phyloP scores from a whole-genome alignment of 2,888 invertebrate species.

The Pyrrhosoma nymphula region DNA sequence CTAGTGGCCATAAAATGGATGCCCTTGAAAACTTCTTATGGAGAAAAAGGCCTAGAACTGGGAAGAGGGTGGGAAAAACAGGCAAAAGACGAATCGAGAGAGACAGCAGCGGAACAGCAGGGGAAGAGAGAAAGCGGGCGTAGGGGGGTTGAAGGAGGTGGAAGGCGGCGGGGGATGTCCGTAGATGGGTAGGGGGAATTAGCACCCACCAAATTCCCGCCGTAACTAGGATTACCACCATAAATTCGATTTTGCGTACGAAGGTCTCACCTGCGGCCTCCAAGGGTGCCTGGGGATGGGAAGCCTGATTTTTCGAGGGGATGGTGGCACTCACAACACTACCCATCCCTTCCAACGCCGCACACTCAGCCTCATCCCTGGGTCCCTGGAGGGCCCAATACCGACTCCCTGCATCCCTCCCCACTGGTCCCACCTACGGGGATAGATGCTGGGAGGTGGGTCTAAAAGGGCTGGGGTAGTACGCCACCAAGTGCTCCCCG shows the following conservation, averaged over 20 bases:
- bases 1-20: no score
- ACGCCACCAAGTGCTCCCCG: neutral
- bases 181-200: slow-evolving; percentile 68
- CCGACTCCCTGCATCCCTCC: no score
- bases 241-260: slow-evolving; percentile 47
- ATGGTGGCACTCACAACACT: neutral
- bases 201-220: neutral
- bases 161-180: neutral
- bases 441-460: neutral
- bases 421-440: neutral
- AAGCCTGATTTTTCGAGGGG: neutral
- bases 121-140: neutral
- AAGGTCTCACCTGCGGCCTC: slow-evolving; percentile 29
- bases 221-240: slow-evolving; percentile 33
- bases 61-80: neutral
- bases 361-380: neutral
- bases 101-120: neutral
- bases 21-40: no score
- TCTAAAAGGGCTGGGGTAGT: neutral
- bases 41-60: neutral
- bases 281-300: neutral
- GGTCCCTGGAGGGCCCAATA: no score
- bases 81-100: neutral
- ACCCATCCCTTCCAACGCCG: neutral
- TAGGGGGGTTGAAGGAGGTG: neutral